These are phyloP conservation scores for Drosophila rellima DNA, from an alignment of 2,888 invertebrate species.

Conservation along the genomic window DNA sequence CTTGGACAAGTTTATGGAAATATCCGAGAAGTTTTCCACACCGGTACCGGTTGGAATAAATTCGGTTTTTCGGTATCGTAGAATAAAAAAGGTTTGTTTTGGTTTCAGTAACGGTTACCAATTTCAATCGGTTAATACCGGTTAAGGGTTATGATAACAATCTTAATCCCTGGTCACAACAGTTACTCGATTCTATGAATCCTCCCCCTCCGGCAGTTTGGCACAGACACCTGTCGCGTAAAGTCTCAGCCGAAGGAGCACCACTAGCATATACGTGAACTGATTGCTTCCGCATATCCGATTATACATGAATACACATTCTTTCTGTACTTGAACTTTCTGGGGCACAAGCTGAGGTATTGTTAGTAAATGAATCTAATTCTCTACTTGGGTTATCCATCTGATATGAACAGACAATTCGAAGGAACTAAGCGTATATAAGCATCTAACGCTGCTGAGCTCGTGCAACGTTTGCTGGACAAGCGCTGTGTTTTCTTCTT, in stretches of 20 bases:
- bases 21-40: conserved; percentile 76
- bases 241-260: conserved; percentile 78
- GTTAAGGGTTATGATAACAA: too few relatives aligned
- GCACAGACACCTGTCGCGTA: conserved; percentile 79
- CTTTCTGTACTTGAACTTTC: conserved; percentile 88
- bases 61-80: too few relatives aligned
- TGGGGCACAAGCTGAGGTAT: conserved; percentile 87
- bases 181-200: too few relatives aligned
- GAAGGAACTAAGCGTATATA: conserved; percentile 84
- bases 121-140: too few relatives aligned
- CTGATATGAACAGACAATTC: conserved; percentile 69
- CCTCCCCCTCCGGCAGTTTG: conserved; percentile 67
- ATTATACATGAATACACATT: conserved; percentile 89
- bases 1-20: conserved; percentile 58
- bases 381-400: too few relatives aligned
- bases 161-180: too few relatives aligned
- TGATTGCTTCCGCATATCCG: conserved; percentile 88
- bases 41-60: too few relatives aligned
- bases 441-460: conserved; percentile 85
- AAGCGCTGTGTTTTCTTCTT: conserved; percentile 87
- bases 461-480: conserved; percentile 87
- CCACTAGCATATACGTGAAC: conserved; percentile 69
- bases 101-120: too few relatives aligned
- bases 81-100: too few relatives aligned
- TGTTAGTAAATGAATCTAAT: too few relatives aligned